phyloP scores from a whole-genome alignment of 2,113 vertebrate genomes.

The Protobothrops mucrosquamatus region DNA sequence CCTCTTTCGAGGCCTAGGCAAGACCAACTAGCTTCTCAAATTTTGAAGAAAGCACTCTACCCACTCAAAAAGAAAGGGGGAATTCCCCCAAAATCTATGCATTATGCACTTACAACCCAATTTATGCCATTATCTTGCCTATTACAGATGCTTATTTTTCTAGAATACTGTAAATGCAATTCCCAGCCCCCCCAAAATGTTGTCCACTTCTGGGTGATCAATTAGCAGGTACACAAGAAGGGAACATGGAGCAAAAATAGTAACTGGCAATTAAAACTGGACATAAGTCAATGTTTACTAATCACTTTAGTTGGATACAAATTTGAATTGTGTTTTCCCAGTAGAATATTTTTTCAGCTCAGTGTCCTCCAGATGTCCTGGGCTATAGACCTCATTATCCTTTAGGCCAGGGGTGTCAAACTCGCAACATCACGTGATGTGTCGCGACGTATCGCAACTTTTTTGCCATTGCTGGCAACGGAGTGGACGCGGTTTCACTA shows the following conservation, averaged over 20 bases:
- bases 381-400: background rate
- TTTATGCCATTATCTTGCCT: background rate
- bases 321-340: background rate
- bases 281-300: background rate
- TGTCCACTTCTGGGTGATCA: background rate
- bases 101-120: background rate
- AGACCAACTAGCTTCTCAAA: background rate
- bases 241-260: background rate
- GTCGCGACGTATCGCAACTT: no score
- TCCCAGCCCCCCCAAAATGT: background rate
- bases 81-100: background rate
- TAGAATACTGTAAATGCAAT: background rate
- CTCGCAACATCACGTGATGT: no score
- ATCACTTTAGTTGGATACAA: background rate
- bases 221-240: background rate
- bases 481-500: no score
- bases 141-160: background rate
- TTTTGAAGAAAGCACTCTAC: background rate
- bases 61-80: background rate
- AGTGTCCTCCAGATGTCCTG: background rate
- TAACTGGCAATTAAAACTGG: background rate
- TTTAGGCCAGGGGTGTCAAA: background rate
- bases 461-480: no score
- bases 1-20: background rate
- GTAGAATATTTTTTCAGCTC: background rate